Evolutionary conservation across 2,113 vertebrate genomes (phyloP).

Genomic region (Apaloderma vittatum): DNA sequence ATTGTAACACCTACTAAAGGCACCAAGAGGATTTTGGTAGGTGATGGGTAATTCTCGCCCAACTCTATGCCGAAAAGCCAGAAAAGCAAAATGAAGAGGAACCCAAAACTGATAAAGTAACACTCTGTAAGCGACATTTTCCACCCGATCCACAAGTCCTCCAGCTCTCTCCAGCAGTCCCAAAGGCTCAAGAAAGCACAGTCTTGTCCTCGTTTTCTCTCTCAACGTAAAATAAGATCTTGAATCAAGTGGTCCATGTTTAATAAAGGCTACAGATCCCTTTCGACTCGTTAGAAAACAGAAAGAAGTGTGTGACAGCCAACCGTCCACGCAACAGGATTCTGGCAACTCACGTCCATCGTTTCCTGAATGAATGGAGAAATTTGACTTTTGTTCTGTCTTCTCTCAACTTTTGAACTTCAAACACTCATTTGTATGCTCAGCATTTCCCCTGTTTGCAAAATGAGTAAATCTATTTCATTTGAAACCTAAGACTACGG

Average conservation of each 20-base stretch:
- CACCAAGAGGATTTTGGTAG: neutral
- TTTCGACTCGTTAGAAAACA: neutral
- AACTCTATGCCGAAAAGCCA: neutral
- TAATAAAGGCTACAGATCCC: neutral
- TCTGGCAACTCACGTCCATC: neutral
- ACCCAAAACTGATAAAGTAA: neutral
- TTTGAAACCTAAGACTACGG: neutral
- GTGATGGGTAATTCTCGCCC: neutral
- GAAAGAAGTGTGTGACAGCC: neutral
- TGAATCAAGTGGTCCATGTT: neutral
- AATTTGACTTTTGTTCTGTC: neutral
- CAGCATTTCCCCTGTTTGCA: neutral
- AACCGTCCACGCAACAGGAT: neutral
- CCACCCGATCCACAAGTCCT: neutral
- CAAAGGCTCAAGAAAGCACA: fast-evolving
- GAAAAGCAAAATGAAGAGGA: neutral
- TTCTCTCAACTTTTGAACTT: neutral
- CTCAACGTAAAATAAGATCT: neutral
- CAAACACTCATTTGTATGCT: neutral
- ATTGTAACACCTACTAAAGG: neutral
- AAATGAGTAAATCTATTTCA: neutral
- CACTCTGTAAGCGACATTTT: neutral
- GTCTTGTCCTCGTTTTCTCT: neutral
- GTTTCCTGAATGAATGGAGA: neutral
- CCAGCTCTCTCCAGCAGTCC: no score